Percentiles rank a stretch among this genome's conserved stretches.
Evolutionary conservation across 2,113 vertebrate species (phyloP).

Genomic region (Scomber japonicus): DNA sequence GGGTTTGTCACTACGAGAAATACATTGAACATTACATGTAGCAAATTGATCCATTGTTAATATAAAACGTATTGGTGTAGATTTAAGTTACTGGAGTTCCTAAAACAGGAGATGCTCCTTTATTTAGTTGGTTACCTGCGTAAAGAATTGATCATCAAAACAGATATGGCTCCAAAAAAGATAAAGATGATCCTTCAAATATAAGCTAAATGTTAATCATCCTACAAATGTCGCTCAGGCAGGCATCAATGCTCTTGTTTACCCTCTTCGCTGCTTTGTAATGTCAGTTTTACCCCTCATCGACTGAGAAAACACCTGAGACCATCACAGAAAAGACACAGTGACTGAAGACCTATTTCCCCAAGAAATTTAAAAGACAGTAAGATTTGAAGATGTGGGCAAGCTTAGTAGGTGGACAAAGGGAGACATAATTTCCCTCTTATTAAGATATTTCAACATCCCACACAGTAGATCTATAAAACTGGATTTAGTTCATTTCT

Average conservation of each 20-base stretch:
- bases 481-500: not conserved
- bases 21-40: no score
- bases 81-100: not conserved
- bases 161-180: not conserved
- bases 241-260: no score
- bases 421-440: not conserved
- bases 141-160: not conserved
- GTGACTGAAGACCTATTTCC: not conserved
- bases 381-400: not conserved
- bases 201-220: not conserved
- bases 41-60: not conserved
- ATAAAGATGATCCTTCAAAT: not conserved
- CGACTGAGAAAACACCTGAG: not conserved
- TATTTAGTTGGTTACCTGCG: conserved; percentile 24
- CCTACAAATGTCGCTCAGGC: not conserved
- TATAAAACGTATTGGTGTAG: not conserved
- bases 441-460: not conserved
- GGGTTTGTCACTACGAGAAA: no score
- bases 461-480: not conserved
- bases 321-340: not conserved
- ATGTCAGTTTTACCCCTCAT: no score
- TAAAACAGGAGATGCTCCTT: not conserved
- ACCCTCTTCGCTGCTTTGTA: no score
- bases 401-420: no score
- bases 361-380: not conserved